Evolutionary conservation across 2,113 vertebrate genomes (phyloP).

Genomic region (Fregetta grallaria): DNA sequence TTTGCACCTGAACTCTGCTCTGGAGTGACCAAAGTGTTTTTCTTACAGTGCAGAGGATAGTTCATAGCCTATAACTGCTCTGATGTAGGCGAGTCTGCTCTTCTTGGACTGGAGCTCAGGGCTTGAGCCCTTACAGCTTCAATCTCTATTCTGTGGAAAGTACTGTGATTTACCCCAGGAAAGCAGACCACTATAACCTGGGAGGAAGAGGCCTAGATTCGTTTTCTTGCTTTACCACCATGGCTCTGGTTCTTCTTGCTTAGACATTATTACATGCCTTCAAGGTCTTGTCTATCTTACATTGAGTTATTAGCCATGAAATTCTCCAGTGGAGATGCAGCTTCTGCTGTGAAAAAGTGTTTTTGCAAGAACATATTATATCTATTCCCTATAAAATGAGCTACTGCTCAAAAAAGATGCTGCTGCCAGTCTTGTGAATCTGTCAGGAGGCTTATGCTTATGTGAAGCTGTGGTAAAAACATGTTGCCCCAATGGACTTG

Average conservation of each 20-base stretch:
- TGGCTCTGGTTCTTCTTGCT: background rate
- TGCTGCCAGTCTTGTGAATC: background rate
- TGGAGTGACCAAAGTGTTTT: background rate
- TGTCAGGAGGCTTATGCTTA: background rate
- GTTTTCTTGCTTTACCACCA: background rate
- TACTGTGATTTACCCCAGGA: background rate
- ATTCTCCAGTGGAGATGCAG: background rate
- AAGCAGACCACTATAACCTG: background rate
- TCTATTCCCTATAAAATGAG: background rate
- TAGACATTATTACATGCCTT: background rate
- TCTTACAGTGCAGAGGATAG: background rate
- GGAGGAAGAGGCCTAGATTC: background rate
- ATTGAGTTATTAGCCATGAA: constrained; percentile 17
- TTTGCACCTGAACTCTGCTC: background rate
- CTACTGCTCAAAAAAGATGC: background rate
- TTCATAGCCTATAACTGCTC: background rate
- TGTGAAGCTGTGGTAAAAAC: background rate
- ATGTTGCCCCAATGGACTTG: background rate
- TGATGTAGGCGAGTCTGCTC: background rate
- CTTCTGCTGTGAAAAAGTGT: background rate
- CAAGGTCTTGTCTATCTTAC: background rate
- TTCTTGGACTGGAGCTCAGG: background rate
- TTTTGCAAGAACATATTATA: background rate
- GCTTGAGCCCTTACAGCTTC: background rate
- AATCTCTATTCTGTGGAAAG: background rate